Conservation (phyloP, 2,888 invertebrate species). For the Pinctada fucata region DNA sequence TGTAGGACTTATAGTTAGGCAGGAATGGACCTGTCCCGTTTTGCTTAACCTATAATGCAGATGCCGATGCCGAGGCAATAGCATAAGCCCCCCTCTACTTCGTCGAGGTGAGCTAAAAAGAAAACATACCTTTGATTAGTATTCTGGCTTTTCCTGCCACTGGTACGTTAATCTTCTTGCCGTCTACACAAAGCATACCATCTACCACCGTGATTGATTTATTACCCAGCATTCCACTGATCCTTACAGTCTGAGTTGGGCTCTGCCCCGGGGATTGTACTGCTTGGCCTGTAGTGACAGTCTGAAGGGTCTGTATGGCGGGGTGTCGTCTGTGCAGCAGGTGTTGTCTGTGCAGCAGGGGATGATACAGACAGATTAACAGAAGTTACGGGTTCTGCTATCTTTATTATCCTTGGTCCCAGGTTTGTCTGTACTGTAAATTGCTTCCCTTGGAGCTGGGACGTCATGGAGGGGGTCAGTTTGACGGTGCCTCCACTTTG, state of each 20-base stretch:
- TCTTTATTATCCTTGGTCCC: constrained; percentile 26
- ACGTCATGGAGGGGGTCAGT: constrained; percentile 7
- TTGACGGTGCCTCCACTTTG: constrained; percentile 32
- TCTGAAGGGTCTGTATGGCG: constrained; percentile 5
- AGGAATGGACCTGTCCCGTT: too few relatives aligned
- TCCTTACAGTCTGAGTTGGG: constrained; percentile 6
- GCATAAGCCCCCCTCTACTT: too few relatives aligned
- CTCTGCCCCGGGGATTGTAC: constrained; percentile 10
- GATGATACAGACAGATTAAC: not conserved
- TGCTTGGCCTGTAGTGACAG: not conserved
- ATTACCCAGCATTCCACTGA: not conserved
- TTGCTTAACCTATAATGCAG: too few relatives aligned
- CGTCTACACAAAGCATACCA: constrained; percentile 30
- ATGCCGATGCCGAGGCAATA: too few relatives aligned
- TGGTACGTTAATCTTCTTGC: constrained; percentile 28
- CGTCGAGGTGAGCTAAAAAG: too few relatives aligned
- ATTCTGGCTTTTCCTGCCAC: constrained; percentile 36
- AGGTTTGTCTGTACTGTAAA: constrained; percentile 19
- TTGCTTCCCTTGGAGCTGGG: constrained; percentile 13
- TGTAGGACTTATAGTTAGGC: too few relatives aligned
- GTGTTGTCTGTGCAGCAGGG: not conserved
- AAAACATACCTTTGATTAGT: constrained; percentile 25
- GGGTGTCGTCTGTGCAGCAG: constrained; percentile 1
- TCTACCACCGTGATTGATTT: constrained; percentile 12
- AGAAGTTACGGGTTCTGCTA: not conserved